Percentiles rank a stretch among this genome's conserved stretches.
Evolutionary conservation across 2,888 invertebrate species (phyloP).

Genomic region (Parelbella ahira): DNA sequence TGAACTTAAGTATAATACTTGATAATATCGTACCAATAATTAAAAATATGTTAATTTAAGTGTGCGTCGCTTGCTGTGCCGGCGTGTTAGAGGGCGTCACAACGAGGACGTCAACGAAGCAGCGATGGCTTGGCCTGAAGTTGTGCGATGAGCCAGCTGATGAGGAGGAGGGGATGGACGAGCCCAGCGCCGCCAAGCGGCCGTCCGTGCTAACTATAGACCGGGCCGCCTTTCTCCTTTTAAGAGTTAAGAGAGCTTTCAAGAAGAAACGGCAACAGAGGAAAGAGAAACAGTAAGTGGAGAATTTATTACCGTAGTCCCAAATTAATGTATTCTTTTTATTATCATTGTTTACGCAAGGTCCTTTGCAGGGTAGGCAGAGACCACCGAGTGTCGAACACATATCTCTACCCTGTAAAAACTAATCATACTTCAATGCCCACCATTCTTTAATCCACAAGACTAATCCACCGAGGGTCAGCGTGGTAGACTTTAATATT

Average conservation of each 20-base stretch:
- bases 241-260: slow-evolving; percentile 93
- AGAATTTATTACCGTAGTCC: too few relatives aligned
- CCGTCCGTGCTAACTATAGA: slow-evolving; percentile 90
- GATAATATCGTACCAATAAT: background rate
- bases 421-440: too few relatives aligned
- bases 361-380: too few relatives aligned
- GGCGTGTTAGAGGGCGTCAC: slow-evolving; percentile 35
- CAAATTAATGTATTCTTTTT: background rate
- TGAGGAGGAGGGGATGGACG: slow-evolving; percentile 69
- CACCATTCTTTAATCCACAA: too few relatives aligned
- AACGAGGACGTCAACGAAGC: slow-evolving; percentile 66
- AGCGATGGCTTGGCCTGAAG: slow-evolving; percentile 78
- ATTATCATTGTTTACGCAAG: background rate
- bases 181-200: slow-evolving; percentile 74
- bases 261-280: slow-evolving; percentile 93
- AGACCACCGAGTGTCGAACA: too few relatives aligned
- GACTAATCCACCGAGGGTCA: too few relatives aligned
- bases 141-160: slow-evolving; percentile 73
- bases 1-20: too few relatives aligned
- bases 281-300: slow-evolving; percentile 92
- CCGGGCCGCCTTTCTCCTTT: slow-evolving; percentile 92
- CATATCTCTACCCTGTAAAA: too few relatives aligned
- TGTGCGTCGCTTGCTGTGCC: background rate
- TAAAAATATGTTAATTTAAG: background rate
- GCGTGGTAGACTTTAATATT: too few relatives aligned